Evolutionary conservation across 2,888 invertebrate genomes (phyloP), one percentile per base, ranked within the genome.

Genomic region (Ceraclea dissimilis): DNA sequence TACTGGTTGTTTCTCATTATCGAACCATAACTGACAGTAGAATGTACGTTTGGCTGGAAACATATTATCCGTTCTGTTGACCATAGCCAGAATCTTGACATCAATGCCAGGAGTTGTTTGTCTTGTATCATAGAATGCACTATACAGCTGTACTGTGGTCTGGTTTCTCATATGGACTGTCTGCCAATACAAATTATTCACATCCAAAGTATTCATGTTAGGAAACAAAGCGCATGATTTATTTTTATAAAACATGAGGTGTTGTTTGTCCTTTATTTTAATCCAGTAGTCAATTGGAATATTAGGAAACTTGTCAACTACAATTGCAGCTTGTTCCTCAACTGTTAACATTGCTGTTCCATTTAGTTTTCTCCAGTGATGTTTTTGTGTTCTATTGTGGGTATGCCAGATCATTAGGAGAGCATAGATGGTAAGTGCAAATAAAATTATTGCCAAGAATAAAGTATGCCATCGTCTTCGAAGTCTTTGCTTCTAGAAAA

Each of bases 1-100:
- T 18, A 86, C 86, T 0, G 93, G 91, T 65, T 88, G 88, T 62
- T 83, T 85, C 64, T 86, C 85, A 31, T 85, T 86, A 65, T 90
- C 89, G 74, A 88, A 93, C 93, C 92, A 93, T 64, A 93, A 82
- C 71, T 90, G 93, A 71, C 92, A 93, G 71, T 83, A 88, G 6
- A 89, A 91, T 64, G 82, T 81, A 19, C 89, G 82, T 83, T 83
- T 0, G 93, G 93, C 68, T 16, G 39, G 16, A 54, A 83, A 83
- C 1, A 93, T 93, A 16, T 16, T 13, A 89, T 88, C 65, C 93
- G 88, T 60, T 91, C 18, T 81, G 73, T 94, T 88, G 69, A 93
- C 91, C 86, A 94, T 93, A 48, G 85, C 88, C 46, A 94, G 79
- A 51, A 94, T 83, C 46, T 93, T 80, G 44, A 92, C 86, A 1